A percentile compares a stretch with the other conserved stretches of the same genome.
phyloP scores from a whole-genome alignment of 2,113 vertebrate genomes.

The Terrapene triunguis region DNA sequence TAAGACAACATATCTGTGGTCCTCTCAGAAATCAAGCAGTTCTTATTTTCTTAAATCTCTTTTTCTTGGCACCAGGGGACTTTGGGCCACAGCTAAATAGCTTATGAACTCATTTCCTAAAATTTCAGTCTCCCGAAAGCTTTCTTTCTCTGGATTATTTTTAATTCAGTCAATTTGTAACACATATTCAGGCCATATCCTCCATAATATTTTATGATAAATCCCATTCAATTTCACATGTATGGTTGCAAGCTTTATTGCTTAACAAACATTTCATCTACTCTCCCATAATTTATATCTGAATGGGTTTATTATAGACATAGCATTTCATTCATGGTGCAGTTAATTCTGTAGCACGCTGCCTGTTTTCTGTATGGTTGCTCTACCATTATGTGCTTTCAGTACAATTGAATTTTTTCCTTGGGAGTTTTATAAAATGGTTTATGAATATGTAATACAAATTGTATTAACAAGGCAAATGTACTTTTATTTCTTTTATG shows the following conservation, averaged over 20 bases:
- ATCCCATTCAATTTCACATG: constrained; percentile 82
- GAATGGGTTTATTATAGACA: constrained; percentile 86
- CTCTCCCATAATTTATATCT: constrained; percentile 86
- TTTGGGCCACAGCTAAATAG: constrained; percentile 70
- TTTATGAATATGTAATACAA: constrained; percentile 89
- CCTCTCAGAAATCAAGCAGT: constrained; percentile 62
- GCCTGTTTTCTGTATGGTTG: constrained; percentile 81
- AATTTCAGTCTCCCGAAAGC: constrained; percentile 74
- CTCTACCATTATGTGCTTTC: constrained; percentile 83
- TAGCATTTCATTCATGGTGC: constrained; percentile 86
- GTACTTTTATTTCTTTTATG: constrained; percentile 83
- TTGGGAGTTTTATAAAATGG: constrained; percentile 83
- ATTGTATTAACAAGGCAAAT: constrained; percentile 87
- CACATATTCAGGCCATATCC: constrained; percentile 75
- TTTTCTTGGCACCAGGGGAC: constrained; percentile 67
- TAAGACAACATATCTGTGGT: constrained; percentile 63
- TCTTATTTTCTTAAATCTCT: constrained; percentile 60
- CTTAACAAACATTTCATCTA: constrained; percentile 88
- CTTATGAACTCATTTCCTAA: constrained; percentile 73
- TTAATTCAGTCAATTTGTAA: constrained; percentile 80
- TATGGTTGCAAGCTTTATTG: constrained; percentile 85
- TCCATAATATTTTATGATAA: constrained; percentile 83
- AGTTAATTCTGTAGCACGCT: constrained; percentile 83
- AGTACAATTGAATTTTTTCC: constrained; percentile 86
- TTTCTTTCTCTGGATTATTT: constrained; percentile 76